phyloP scores from a whole-genome alignment of 2,113 vertebrate genomes.

The Cavia aperea region DNA sequence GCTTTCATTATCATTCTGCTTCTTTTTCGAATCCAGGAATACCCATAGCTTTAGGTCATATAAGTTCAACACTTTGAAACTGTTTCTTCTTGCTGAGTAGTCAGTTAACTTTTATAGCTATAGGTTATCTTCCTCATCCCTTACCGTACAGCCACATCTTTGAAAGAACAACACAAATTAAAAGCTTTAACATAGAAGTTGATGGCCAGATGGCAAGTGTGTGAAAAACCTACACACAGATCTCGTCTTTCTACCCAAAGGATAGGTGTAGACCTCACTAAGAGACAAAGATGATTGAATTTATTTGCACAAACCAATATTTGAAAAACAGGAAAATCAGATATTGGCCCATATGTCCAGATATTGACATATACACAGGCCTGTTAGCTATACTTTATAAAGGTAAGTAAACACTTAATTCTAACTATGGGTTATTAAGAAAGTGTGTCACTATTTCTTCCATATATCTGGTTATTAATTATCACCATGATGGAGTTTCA shows the following conservation, averaged over 20 bases:
- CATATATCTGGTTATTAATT: neutral
- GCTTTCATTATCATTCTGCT: neutral
- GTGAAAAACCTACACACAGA: neutral
- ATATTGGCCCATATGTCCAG: neutral
- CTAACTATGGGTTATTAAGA: neutral
- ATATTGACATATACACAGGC: neutral
- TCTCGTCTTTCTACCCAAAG: neutral
- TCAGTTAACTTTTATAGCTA: neutral
- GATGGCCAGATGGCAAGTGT: neutral
- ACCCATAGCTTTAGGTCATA: neutral
- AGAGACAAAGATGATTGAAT: neutral
- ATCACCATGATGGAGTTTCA: neutral
- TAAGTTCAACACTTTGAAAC: conserved; percentile 1
- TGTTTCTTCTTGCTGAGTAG: neutral
- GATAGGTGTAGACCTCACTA: neutral
- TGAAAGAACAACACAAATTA: neutral
- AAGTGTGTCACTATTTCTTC: neutral
- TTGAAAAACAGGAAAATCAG: neutral
- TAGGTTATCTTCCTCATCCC: neutral
- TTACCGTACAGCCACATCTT: neutral
- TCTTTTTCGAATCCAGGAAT: conserved; percentile 7
- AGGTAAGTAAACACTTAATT: neutral
- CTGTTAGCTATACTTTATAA: neutral
- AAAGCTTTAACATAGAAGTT: neutral
- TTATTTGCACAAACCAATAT: neutral